Evolutionary conservation across 92 coral and sea anemone species (phyloP).

Genomic region (Bergia puertoricense): DNA sequence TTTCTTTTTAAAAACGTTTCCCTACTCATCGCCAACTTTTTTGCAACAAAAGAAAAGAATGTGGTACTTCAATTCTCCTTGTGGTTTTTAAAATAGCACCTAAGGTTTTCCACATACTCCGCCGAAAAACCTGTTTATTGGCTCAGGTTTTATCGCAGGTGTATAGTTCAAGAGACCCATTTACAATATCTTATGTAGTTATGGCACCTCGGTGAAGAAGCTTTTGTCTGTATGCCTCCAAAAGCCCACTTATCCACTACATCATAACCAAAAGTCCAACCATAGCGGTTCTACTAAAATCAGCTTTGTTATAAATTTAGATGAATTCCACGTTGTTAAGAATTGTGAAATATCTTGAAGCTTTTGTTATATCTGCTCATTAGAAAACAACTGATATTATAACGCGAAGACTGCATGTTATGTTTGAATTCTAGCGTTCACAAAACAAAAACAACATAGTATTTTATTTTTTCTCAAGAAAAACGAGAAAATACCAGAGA

Average conservation of each 20-base stretch:
- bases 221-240: neutral
- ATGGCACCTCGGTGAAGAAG: neutral
- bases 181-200: neutral
- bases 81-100: neutral
- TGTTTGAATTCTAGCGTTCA: too few relatives aligned
- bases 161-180: neutral
- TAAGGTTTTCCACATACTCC: too few relatives aligned
- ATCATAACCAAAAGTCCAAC: neutral
- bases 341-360: neutral
- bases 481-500: too few relatives aligned
- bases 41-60: too few relatives aligned
- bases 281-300: neutral
- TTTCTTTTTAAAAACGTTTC: too few relatives aligned
- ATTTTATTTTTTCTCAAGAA: neutral
- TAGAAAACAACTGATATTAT: too few relatives aligned
- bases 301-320: neutral
- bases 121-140: too few relatives aligned
- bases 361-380: neutral
- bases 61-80: neutral
- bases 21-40: too few relatives aligned
- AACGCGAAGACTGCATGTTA: too few relatives aligned
- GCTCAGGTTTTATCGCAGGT: neutral
- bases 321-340: too few relatives aligned
- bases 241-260: neutral
- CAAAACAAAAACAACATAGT: too few relatives aligned